These are phyloP conservation scores for Cephus pygmeus DNA, from an alignment of 2,888 invertebrate species.

Conservation along the genomic window DNA sequence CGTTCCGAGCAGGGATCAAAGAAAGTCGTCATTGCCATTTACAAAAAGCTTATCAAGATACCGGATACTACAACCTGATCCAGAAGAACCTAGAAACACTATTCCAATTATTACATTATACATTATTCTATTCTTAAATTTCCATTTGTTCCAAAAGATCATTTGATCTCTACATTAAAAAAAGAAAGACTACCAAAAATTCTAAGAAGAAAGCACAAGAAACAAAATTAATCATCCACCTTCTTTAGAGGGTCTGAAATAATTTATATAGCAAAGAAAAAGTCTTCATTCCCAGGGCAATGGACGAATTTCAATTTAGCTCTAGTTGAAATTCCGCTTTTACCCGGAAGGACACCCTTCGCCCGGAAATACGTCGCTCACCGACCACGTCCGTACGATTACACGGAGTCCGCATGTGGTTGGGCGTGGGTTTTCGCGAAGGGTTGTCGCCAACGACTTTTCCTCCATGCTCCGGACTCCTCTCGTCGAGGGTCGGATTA, in stretches of 20 bases:
- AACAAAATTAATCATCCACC: neutral
- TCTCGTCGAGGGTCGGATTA: neutral
- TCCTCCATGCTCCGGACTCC: neutral
- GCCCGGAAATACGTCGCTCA: neutral
- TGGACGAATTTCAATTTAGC: neutral
- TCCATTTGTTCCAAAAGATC: neutral
- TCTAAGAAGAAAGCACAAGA: neutral
- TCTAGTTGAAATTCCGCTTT: neutral
- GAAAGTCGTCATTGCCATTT: neutral
- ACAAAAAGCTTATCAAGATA: neutral
- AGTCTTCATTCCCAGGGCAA: neutral
- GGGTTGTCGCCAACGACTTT: neutral
- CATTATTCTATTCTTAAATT: neutral
- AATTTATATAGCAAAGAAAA: neutral
- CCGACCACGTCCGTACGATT: neutral
- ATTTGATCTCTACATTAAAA: too few relatives aligned
- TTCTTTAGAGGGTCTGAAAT: neutral
- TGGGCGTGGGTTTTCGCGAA: neutral
- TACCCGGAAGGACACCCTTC: neutral
- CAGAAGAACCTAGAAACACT: neutral
- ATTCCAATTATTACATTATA: too few relatives aligned
- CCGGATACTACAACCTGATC: too few relatives aligned
- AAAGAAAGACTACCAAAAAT: neutral
- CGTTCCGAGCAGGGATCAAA: neutral
- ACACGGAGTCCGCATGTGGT: neutral